These are phyloP conservation scores for Ephialtes manifestator DNA, from an alignment of 2,888 invertebrate genomes.

Conservation along the genomic window DNA sequence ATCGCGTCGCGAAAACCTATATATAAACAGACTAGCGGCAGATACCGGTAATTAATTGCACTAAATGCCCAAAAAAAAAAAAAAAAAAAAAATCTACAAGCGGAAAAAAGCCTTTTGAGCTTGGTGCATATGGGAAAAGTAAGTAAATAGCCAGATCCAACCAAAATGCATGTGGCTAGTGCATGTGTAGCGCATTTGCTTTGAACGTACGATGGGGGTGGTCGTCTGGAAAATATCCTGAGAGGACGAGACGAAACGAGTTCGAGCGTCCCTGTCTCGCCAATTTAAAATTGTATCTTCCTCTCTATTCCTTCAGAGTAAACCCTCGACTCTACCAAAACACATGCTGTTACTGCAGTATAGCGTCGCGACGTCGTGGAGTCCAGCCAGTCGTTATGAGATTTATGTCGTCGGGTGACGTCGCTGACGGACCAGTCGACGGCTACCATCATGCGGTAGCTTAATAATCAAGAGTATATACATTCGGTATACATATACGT, in stretches of 20 bases:
- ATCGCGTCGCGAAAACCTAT: not conserved
- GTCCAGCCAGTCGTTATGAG: slow-evolving; percentile 29
- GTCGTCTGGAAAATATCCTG: slow-evolving; percentile 27
- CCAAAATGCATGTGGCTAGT: not conserved
- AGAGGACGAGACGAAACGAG: slow-evolving; percentile 9
- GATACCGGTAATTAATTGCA: not conserved
- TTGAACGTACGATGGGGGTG: slow-evolving; percentile 3
- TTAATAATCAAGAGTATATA: slow-evolving; percentile 19
- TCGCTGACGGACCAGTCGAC: slow-evolving; percentile 7
- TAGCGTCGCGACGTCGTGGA: slow-evolving; percentile 2
- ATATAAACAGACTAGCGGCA: not conserved
- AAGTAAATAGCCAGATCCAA: not conserved
- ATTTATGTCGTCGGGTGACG: slow-evolving; percentile 44
- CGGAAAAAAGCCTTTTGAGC: not conserved
- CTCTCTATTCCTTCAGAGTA: not conserved
- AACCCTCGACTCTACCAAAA: not conserved
- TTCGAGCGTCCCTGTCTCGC: not conserved
- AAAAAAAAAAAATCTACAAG: not conserved
- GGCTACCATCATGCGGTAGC: slow-evolving; percentile 10
- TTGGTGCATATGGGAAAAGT: not conserved
- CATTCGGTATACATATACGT: not conserved
- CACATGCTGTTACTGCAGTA: slow-evolving; percentile 22
- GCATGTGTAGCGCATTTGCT: not conserved
- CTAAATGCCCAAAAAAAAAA: slow-evolving; percentile 4
- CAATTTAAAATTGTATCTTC: slow-evolving; percentile 7